Evolutionary conservation across 2,797 vertebrate species (phyloP).

Genomic region (Urocyon cinereoargenteus): DNA sequence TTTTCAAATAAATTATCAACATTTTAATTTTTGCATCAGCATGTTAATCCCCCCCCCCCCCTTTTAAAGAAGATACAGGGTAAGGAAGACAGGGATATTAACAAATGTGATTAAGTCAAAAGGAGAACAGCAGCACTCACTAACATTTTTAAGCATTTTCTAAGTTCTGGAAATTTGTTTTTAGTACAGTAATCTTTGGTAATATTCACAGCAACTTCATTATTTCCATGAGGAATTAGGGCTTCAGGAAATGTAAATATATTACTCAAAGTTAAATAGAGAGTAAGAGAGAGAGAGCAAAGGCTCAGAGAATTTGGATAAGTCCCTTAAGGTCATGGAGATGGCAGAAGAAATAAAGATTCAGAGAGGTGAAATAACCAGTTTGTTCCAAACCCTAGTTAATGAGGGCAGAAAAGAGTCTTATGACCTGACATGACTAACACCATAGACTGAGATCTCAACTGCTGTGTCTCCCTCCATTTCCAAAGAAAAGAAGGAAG

Average conservation of each 20-base stretch:
- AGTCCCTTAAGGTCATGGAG: not conserved
- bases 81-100: not conserved
- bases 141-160: not conserved
- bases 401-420: not conserved
- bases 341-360: not conserved
- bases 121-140: not conserved
- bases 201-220: not conserved
- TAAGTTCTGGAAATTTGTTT: not conserved
- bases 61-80: not conserved
- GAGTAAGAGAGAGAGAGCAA: not conserved
- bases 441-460: not conserved
- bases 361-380: slow-evolving; percentile 2
- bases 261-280: not conserved
- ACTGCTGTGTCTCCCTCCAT: not conserved
- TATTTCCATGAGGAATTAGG: not conserved
- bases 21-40: not conserved
- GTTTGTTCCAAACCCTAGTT: slow-evolving; percentile 8
- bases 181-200: not conserved
- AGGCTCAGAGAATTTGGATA: not conserved
- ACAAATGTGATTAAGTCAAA: slow-evolving; percentile 19
- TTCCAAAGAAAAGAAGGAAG: not conserved
- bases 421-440: not conserved
- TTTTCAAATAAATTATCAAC: not conserved
- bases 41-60: not conserved
- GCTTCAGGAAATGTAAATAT: not conserved